Evolutionary conservation across 2,888 invertebrate genomes (phyloP).

Genomic region (Argyresthia goedartella): DNA sequence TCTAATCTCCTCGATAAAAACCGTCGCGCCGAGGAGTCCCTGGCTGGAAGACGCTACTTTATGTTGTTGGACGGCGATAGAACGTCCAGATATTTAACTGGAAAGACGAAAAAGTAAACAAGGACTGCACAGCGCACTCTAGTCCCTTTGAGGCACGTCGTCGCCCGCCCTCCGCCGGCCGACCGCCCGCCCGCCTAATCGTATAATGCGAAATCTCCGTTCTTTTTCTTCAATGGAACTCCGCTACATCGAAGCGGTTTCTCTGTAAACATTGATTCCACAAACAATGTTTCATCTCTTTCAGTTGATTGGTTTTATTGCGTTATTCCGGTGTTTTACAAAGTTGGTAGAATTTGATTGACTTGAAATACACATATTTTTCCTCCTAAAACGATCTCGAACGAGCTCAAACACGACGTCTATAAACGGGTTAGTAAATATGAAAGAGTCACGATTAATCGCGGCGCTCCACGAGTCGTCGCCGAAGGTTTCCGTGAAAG

Average conservation of each 20-base stretch:
- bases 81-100: conserved; percentile 45
- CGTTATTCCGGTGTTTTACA: background rate
- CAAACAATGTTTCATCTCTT: background rate
- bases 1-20: conserved; percentile 46
- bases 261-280: background rate
- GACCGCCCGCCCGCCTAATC: conserved; percentile 27
- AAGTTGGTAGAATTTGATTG: too few species aligned
- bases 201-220: conserved; percentile 33
- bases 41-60: conserved; percentile 23
- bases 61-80: conserved; percentile 44
- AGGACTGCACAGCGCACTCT: conserved; percentile 22
- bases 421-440: conserved; percentile 1
- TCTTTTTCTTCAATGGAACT: conserved; percentile 21
- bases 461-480: background rate
- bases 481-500: conserved; percentile 30
- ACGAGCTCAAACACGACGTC: background rate
- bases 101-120: conserved; percentile 42
- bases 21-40: conserved; percentile 20
- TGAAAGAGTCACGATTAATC: conserved; percentile 2
- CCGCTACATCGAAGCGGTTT: conserved; percentile 6
- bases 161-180: conserved; percentile 13
- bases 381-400: too few species aligned
- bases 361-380: too few species aligned
- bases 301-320: background rate
- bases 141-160: conserved; percentile 20